Evolutionary conservation across 2,113 vertebrate genomes (phyloP).

Genomic region (Nerophis ophidion): DNA sequence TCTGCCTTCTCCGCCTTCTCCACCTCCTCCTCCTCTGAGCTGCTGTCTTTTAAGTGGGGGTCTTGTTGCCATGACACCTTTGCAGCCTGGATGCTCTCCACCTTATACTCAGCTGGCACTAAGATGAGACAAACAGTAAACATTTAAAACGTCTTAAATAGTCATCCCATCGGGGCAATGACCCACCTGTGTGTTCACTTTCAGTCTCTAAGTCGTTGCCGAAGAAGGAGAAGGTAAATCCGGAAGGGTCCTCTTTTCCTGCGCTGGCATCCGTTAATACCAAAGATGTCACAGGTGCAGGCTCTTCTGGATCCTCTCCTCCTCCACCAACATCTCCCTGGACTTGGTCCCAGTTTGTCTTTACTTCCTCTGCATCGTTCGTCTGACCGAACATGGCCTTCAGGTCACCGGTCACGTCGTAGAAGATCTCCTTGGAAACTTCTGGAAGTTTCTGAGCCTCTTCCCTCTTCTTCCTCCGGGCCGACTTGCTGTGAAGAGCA

Average conservation of each 20-base stretch:
- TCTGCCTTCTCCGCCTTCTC: constrained; percentile 30
- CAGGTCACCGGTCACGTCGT: constrained; percentile 75
- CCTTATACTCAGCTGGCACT: constrained; percentile 67
- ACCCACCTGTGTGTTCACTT: constrained; percentile 48
- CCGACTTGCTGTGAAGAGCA: constrained; percentile 69
- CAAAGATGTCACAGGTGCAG: neutral
- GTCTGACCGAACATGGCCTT: constrained; percentile 76
- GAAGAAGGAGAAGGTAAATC: constrained; percentile 90
- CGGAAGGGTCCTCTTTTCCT: constrained; percentile 1
- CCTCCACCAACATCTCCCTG: constrained; percentile 11
- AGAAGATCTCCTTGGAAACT: constrained; percentile 84
- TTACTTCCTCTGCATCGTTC: constrained; percentile 44
- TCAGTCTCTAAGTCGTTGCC: constrained; percentile 41
- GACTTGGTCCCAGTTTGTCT: constrained; percentile 34
- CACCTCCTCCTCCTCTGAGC: constrained; percentile 79
- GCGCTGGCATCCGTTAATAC: neutral
- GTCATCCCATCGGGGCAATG: too few species aligned
- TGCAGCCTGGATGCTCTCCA: constrained; percentile 65
- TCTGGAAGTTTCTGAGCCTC: constrained; percentile 80
- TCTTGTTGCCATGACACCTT: constrained; percentile 79
- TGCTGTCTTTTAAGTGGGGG: constrained; percentile 83
- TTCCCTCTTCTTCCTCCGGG: constrained; percentile 77
- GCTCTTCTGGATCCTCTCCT: neutral
- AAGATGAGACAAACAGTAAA: neutral
- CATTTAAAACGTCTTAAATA: too few species aligned